These are phyloP conservation scores for Neodiprion pinetum DNA, from an alignment of 1,140 invertebrate species.

Conservation along the genomic window DNA sequence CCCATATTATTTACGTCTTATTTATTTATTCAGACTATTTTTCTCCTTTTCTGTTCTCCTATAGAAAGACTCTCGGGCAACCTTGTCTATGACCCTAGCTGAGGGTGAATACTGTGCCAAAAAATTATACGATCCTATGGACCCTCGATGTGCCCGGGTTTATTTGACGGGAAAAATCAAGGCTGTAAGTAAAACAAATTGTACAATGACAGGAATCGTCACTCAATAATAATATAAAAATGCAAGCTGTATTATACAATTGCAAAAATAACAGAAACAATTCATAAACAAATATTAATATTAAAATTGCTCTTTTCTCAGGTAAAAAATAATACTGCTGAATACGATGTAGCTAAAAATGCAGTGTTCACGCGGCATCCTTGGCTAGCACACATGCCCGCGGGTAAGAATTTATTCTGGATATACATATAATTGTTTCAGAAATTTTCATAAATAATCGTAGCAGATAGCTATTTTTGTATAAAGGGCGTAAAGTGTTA, in stretches of 20 bases:
- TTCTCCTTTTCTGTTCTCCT: constrained; percentile 34
- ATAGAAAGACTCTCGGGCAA: constrained; percentile 70
- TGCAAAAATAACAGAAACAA: background rate
- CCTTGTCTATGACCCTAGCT: constrained; percentile 73
- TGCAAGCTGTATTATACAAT: background rate
- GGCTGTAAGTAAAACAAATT: constrained; percentile 60
- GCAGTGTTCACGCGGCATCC: constrained; percentile 76
- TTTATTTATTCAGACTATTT: constrained; percentile 8
- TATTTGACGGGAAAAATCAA: constrained; percentile 75
- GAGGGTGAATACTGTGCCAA: constrained; percentile 71
- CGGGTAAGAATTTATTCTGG: constrained; percentile 51
- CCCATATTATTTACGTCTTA: background rate
- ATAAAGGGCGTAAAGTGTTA: too few species aligned
- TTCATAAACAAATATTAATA: background rate
- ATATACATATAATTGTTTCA: constrained; percentile 2
- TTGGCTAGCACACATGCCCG: constrained; percentile 68
- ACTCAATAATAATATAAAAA: background rate
- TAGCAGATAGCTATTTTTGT: constrained; percentile 19
- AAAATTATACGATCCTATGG: constrained; percentile 76
- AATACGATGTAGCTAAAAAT: constrained; percentile 68
- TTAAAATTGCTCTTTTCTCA: constrained; percentile 45
- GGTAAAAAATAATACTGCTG: constrained; percentile 65
- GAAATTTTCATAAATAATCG: constrained; percentile 39
- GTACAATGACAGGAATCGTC: background rate
- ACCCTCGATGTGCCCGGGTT: constrained; percentile 79